phyloP scores from a whole-genome alignment of 2,113 vertebrate genomes.

The Tautogolabrus adspersus region DNA sequence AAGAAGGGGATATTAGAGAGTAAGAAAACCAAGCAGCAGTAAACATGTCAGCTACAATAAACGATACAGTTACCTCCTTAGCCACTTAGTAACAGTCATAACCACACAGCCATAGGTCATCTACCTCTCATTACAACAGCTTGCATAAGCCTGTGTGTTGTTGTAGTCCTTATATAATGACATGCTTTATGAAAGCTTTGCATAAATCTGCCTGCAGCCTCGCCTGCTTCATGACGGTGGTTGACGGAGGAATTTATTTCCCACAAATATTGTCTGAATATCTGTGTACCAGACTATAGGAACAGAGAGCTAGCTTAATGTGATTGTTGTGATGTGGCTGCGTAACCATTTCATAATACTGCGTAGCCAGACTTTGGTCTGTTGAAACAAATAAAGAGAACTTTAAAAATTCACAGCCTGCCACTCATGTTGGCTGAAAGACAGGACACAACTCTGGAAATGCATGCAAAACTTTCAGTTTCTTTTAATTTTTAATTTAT shows the following conservation, averaged over 20 bases:
- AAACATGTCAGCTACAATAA: conserved; percentile 59
- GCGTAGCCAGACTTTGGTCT: conserved; percentile 30
- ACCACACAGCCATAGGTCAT: background rate
- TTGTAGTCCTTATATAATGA: conserved; percentile 35
- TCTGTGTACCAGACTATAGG: conserved; percentile 50
- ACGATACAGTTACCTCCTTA: background rate
- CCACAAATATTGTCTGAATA: conserved; percentile 72
- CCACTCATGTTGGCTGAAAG: background rate
- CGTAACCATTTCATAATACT: conserved; percentile 12
- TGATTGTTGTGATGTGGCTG: conserved; percentile 44
- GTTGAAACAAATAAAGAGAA: conserved; percentile 22
- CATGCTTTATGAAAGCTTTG: conserved; percentile 14
- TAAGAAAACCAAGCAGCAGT: conserved; percentile 28
- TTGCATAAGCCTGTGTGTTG: background rate
- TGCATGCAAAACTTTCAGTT: background rate
- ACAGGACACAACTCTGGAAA: background rate
- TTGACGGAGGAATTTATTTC: conserved; percentile 42
- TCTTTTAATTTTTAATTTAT: background rate
- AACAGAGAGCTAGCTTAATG: conserved; percentile 12
- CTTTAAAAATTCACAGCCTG: background rate
- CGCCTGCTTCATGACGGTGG: conserved; percentile 29
- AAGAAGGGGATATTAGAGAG: conserved; percentile 10
- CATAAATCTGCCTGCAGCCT: conserved; percentile 18
- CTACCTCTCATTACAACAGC: conserved; percentile 22
- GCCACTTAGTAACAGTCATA: conserved; percentile 7